A percentile compares a stretch with the other conserved stretches of the same genome.
Evolutionary conservation across 2,888 invertebrate species (phyloP).

Genomic region (Thysanoteuthis rhombus): DNA sequence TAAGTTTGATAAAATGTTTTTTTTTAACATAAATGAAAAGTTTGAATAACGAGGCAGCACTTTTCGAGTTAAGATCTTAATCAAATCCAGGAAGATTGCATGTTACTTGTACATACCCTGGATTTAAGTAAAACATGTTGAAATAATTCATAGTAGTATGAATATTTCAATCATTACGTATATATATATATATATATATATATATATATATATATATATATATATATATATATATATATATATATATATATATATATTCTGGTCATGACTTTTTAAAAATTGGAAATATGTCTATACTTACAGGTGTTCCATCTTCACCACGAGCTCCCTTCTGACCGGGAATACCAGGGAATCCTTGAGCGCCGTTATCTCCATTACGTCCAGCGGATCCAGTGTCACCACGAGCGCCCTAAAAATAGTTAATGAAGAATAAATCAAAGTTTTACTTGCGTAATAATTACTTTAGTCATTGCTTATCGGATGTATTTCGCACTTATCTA

Average conservation of each 20-base stretch:
- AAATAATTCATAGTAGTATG: no score
- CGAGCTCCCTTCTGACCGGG: slow-evolving; percentile 51
- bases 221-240: background rate
- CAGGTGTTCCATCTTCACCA: slow-evolving; percentile 50
- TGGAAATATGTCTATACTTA: slow-evolving; percentile 38
- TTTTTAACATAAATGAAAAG: no score
- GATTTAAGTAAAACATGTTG: no score
- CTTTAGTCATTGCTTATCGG: background rate
- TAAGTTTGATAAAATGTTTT: no score
- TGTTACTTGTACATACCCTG: no score
- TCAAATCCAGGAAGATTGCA: no score
- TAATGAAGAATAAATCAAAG: background rate
- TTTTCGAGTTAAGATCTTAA: no score
- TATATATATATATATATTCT: background rate
- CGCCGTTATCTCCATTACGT: slow-evolving; percentile 79
- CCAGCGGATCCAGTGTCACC: slow-evolving; percentile 77
- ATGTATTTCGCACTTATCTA: no score
- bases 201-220: slow-evolving; percentile 13
- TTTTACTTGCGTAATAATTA: background rate
- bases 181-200: slow-evolving; percentile 32
- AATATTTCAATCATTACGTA: background rate
- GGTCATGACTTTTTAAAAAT: background rate
- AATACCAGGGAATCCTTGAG: slow-evolving; percentile 79
- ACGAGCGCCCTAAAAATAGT: slow-evolving; percentile 45
- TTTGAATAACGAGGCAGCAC: no score